Base-by-base conservation (phyloP, 2,797 vertebrate species). In the Enteromius mattozi region DNA sequence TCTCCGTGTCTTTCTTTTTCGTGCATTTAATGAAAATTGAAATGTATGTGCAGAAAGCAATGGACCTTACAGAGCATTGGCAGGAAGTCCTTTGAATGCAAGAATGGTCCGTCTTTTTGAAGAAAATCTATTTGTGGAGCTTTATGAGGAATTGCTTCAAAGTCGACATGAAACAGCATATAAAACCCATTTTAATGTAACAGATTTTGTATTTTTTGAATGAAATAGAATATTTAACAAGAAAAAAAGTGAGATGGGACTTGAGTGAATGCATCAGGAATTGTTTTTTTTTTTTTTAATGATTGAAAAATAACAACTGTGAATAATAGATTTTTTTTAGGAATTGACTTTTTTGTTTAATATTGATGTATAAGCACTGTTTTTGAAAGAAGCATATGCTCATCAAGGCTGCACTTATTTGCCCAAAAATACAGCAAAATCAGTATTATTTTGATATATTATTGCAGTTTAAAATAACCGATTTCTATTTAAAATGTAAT, bases 21-120 rank as follows among this genome's bases (percentile, higher is more conserved):
- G 35, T 80, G 30, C 42, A 0, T 54, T 68, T 83, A 37, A 35
- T 63, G 51, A 66, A 76, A 83, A 71, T 61, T 16, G 47, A 79
- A 27, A 9, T 27, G 13, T 37, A 78, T 65, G 42, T 71, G 37
- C 37, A 42, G 49, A 1, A 45, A 63, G 68, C 30, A 71, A 51
- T 51, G 24, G 21, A 66, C 59, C 78, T 49, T 47, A 66, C n/a
- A 51, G 78, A 66, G 37, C 35, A 78, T 45, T 78, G 61, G 14
- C 9, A 63, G 37, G 33, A 66, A 66, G 17, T 49, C 78, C 21
- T 51, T 49, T 66, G 30, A 66, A 51, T 80, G 21, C 65, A 47
- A 66, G 75, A 42, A 40, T 6, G 0, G 21, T 14, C 40, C 1
- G 56, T 70, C 19, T 42, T 27, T 37, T 51, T 69, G 7, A 80